A percentile compares a stretch with the other conserved stretches of the same genome.
These are phyloP conservation scores for Gadopsis marmoratus DNA, from an alignment of 2,797 vertebrate genomes.

Conservation along the genomic window DNA sequence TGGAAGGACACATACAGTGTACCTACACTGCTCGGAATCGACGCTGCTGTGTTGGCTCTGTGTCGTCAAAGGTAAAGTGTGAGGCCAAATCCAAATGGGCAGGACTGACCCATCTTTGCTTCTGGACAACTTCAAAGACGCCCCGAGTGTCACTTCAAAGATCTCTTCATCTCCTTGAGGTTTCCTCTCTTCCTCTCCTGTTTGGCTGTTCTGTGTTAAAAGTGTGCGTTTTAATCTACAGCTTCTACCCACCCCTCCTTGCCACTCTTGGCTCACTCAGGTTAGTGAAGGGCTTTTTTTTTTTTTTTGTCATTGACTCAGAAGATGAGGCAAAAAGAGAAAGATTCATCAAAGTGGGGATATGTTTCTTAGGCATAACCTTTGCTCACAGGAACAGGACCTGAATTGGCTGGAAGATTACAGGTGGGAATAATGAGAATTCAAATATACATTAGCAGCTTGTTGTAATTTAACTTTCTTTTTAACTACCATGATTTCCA, in stretches of 20 bases:
- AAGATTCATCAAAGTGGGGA: slow-evolving; percentile 56
- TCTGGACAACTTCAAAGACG: slow-evolving; percentile 77
- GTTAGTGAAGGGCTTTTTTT: slow-evolving; percentile 53
- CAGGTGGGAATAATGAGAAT: slow-evolving; percentile 29
- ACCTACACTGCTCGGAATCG: slow-evolving; percentile 13
- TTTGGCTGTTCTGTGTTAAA: slow-evolving; percentile 45
- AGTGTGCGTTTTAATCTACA: slow-evolving; percentile 62
- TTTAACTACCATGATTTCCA: slow-evolving; percentile 16
- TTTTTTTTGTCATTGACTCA: slow-evolving; percentile 46
- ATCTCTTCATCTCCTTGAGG: slow-evolving; percentile 69
- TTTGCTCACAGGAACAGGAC: slow-evolving; percentile 14
- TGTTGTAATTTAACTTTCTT: slow-evolving; percentile 24
- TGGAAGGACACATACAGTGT: slow-evolving; percentile 15
- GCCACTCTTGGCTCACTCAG: slow-evolving; percentile 31
- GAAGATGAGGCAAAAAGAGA: slow-evolving; percentile 68
- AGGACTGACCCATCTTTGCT: slow-evolving; percentile 49
- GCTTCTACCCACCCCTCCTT: slow-evolving; percentile 39
- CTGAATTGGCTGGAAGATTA: slow-evolving; percentile 22
- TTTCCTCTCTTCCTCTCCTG: slow-evolving; percentile 48
- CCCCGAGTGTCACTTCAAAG: slow-evolving; percentile 77
- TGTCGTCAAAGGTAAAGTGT: slow-evolving; percentile 50
- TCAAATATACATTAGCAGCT: neutral
- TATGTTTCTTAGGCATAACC: slow-evolving; percentile 36
- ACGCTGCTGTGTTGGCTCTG: slow-evolving; percentile 12
- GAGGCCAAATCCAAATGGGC: slow-evolving; percentile 29